A percentile compares a stretch with the other conserved stretches of the same genome.
Conservation (phyloP, 2,888 invertebrate genomes). For the Escarpia spicata region DNA sequence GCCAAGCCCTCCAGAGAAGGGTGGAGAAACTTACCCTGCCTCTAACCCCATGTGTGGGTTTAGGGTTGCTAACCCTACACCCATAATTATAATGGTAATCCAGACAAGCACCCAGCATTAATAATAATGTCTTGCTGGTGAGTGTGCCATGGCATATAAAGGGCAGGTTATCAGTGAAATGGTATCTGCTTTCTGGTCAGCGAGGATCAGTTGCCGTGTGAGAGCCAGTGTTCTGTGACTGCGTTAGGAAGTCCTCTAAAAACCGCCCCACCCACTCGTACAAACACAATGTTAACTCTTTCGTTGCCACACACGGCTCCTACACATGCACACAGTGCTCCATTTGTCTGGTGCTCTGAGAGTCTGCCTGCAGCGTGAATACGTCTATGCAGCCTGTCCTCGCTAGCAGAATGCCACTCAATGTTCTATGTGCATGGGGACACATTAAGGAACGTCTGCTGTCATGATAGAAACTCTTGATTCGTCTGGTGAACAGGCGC, state of each 20-base stretch:
- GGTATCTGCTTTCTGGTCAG: neutral
- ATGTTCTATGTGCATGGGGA: neutral
- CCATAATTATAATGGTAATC: neutral
- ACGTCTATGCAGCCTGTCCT: neutral
- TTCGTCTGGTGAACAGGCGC: neutral
- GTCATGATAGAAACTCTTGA: neutral
- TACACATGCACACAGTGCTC: neutral
- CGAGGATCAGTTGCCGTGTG: neutral
- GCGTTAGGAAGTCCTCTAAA: neutral
- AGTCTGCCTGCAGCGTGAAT: neutral
- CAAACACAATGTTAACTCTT: neutral
- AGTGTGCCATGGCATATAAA: neutral
- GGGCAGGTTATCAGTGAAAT: neutral
- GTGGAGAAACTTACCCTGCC: neutral
- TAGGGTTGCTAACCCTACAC: neutral
- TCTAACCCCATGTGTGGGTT: neutral
- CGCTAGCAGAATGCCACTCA: neutral
- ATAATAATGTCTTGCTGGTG: neutral
- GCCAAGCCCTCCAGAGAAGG: neutral
- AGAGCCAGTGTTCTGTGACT: neutral
- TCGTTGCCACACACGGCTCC: neutral
- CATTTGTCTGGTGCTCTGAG: neutral
- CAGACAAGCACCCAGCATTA: neutral
- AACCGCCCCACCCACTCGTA: neutral
- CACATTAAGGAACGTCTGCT: neutral